Evolutionary conservation across 2,888 invertebrate genomes (phyloP).

Genomic region (Drosophila heteroneura): DNA sequence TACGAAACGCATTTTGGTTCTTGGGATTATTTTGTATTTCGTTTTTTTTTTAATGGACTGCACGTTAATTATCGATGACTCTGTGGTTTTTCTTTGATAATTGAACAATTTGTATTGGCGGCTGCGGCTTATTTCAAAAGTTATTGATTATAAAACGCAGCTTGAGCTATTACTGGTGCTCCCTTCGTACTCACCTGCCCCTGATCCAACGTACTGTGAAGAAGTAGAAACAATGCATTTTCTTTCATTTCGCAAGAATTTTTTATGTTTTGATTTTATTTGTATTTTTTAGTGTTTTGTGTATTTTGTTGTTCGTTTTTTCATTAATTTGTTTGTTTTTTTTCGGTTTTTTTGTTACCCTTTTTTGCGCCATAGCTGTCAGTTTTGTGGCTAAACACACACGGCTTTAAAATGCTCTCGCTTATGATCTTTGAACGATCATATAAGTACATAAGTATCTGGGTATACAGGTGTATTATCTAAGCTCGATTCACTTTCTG

Average conservation of each 20-base stretch:
- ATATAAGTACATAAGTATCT: slow-evolving; percentile 40
- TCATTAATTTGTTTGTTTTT: slow-evolving; percentile 14
- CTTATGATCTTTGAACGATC: slow-evolving; percentile 51
- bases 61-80: slow-evolving; percentile 75
- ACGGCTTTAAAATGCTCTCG: slow-evolving; percentile 68
- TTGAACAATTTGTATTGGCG: slow-evolving; percentile 67
- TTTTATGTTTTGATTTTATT: slow-evolving; percentile 73
- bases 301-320: slow-evolving; percentile 56
- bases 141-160: slow-evolving; percentile 71
- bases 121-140: slow-evolving; percentile 71
- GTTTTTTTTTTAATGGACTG: slow-evolving; percentile 40
- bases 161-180: slow-evolving; percentile 34
- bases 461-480: slow-evolving; percentile 44
- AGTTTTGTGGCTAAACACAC: slow-evolving; percentile 63
- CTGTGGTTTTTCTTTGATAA: slow-evolving; percentile 69
- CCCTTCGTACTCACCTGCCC: slow-evolving; percentile 11
- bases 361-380: slow-evolving; percentile 81
- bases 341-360: slow-evolving; percentile 52
- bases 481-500: slow-evolving; percentile 78
- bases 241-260: slow-evolving; percentile 78
- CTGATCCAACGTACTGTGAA: background rate
- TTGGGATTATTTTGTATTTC: slow-evolving; percentile 8
- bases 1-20: slow-evolving; percentile 50
- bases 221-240: slow-evolving; percentile 51
- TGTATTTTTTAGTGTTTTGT: slow-evolving; percentile 60